Conservation (phyloP, 2,113 vertebrate species). For the Proteles cristata region DNA sequence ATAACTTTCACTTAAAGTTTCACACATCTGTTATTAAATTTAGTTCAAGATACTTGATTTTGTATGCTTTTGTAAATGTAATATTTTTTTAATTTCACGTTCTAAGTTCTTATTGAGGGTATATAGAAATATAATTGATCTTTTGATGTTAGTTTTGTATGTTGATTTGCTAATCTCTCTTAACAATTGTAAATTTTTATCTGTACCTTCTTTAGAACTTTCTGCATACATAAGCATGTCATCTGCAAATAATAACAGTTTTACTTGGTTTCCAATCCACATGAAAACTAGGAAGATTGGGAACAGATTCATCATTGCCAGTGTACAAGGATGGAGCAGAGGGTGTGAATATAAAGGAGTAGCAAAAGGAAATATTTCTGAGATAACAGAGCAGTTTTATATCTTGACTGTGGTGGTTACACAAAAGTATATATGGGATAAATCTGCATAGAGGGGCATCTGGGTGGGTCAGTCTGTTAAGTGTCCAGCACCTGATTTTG, state of each 20-base stretch:
- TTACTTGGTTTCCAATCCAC: not conserved
- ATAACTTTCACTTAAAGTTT: not conserved
- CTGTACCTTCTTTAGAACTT: not conserved
- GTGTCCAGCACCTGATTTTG: too few species aligned
- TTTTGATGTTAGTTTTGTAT: not conserved
- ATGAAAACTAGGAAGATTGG: not conserved
- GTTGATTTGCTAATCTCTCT: constrained; percentile 8
- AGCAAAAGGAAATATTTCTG: not conserved
- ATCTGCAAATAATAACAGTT: not conserved
- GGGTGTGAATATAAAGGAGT: not conserved
- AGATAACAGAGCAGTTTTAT: not conserved
- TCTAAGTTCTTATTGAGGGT: not conserved
- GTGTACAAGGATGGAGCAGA: not conserved
- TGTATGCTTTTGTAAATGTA: not conserved
- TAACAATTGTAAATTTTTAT: not conserved
- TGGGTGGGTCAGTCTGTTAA: too few species aligned
- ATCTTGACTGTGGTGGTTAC: not conserved
- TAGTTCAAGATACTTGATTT: constrained; percentile 21
- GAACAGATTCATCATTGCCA: not conserved
- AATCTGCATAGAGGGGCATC: not conserved
- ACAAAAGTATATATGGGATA: not conserved
- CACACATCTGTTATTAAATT: not conserved
- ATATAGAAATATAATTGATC: constrained; percentile 25
- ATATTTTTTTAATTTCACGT: constrained; percentile 17
- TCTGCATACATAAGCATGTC: not conserved